Evolutionary conservation across 2,113 vertebrate species (phyloP), one percentile per base, ranked within the genome.

Genomic region (Larimichthys polyactis): DNA sequence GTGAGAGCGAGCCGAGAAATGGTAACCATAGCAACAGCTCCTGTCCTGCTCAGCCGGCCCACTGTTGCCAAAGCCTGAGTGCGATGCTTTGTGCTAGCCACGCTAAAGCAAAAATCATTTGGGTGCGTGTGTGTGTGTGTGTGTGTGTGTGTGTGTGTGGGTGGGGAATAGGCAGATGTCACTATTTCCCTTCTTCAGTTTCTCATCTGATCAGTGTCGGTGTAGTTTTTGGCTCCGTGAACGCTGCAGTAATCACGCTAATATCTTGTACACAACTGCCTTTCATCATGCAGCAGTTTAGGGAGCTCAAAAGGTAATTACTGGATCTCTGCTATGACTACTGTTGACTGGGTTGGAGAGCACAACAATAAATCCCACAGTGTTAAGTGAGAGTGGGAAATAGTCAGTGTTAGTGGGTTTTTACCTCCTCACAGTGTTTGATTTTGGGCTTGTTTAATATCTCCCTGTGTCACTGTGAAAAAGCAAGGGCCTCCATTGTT

Each of bases 21-120:
- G 87, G 95, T 96, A 92, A 90, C 95, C 95, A 96, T 96, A 78
- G 95, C 94, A 95, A 96, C 95, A 93, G 93, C 94, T 95, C 93
- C 90, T 91, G 94, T 95, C 95, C 94, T 95, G 93, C 85, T 90
- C 82, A 81, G 87, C 88, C 90, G 75, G 84, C 80, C 92, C 91
- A 73, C 75, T 75, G 75, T 65, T 90, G 89, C 83, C 55, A 60
- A 86, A 90, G 87, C 79, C 79, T 85, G 78, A 90, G 81, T 83
- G 89, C 82, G 79, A 52, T 78, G 88, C 89, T 88, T 90, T 88
- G 92, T 83, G 78, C 78, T 88, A 90, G 83, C 84, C 90, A 78
- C 36, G 67, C 68, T 88, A 93, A 27, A 3, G 92, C 82, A 84
- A 79, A 52, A 94, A 91, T 85, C 84, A 83, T 92, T 82, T 62